Evolutionary conservation across 2,888 invertebrate genomes (phyloP).

Genomic region (Eilema depressum): DNA sequence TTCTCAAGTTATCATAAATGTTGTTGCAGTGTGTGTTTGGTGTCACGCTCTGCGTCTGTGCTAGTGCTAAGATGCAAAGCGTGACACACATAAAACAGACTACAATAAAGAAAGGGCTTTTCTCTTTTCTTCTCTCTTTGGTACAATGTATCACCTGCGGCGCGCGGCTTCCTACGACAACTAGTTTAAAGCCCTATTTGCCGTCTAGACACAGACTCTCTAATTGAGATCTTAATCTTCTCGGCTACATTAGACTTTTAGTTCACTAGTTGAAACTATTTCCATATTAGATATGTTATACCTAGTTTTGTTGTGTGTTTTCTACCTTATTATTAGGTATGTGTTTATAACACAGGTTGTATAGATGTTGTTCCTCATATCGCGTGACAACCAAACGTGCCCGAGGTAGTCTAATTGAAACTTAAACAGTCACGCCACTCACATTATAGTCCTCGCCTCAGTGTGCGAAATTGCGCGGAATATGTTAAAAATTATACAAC

Average conservation of each 20-base stretch:
- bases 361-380: neutral
- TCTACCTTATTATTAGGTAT: neutral
- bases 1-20: no score
- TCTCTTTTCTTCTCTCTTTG: no score
- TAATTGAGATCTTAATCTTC: neutral
- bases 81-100: neutral
- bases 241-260: neutral
- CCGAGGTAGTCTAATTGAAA: neutral
- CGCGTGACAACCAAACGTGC: neutral
- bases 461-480: neutral
- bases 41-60: no score
- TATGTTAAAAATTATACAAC: neutral
- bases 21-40: no score
- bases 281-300: neutral
- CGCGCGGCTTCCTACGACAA: neutral
- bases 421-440: constrained; percentile 2
- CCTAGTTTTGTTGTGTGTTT: neutral
- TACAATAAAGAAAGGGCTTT: neutral
- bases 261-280: neutral
- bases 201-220: neutral
- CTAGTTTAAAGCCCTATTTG: neutral
- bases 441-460: neutral
- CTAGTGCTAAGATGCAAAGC: no score
- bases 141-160: neutral
- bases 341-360: neutral